Evolutionary conservation across 2,797 vertebrate species (phyloP).

Genomic region (Synaphobranchus kaupii): DNA sequence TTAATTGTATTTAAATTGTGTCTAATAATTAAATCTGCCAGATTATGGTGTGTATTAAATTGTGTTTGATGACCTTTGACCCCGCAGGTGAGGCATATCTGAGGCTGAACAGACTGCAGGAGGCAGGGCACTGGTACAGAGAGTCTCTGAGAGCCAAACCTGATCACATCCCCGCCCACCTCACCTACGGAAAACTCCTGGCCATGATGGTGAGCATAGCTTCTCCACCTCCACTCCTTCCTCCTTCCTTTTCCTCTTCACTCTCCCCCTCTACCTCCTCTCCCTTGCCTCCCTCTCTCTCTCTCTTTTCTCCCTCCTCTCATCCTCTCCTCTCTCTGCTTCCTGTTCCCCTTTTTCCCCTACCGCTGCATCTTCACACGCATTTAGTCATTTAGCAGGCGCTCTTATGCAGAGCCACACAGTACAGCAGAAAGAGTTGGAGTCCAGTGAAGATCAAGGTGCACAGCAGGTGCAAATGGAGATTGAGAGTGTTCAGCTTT

Average conservation of each 20-base stretch:
- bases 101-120: slow-evolving; percentile 85
- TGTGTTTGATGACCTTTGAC: slow-evolving; percentile 56
- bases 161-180: slow-evolving; percentile 97
- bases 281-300: neutral
- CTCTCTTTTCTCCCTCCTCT: neutral
- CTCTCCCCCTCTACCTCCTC: neutral
- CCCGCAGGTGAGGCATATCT: slow-evolving; percentile 92
- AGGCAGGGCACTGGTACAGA: slow-evolving; percentile 92
- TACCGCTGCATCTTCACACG: slow-evolving; percentile 25
- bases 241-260: neutral
- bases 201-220: slow-evolving; percentile 83
- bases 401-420: neutral
- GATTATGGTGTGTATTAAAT: neutral
- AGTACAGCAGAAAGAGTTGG: neutral
- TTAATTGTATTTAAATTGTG: no score
- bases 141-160: slow-evolving; percentile 93
- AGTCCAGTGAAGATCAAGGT: neutral
- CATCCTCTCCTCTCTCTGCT: neutral
- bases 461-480: neutral
- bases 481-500: no score
- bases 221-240: neutral
- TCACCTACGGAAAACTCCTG: slow-evolving; percentile 94
- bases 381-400: slow-evolving; percentile 26
- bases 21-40: no score
- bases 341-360: slow-evolving; percentile 25